Percentiles rank a stretch among this genome's conserved stretches.
Evolutionary conservation across 1,140 invertebrate species (phyloP).

Genomic region (Sarcophaga peregrina): DNA sequence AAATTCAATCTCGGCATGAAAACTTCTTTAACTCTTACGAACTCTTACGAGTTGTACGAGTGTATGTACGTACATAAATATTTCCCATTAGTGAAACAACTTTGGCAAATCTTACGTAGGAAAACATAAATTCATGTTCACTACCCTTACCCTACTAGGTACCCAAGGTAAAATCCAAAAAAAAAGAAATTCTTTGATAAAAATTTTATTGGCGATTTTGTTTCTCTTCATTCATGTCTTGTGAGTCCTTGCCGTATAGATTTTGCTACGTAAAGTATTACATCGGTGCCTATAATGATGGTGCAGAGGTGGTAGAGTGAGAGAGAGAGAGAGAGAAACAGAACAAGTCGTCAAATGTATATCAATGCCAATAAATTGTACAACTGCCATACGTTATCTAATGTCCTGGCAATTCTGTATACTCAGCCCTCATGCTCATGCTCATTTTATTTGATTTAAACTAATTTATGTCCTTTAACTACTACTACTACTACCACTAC

Average conservation of each 20-base stretch:
- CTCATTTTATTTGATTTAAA: slow-evolving; percentile 51
- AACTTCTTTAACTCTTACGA: neutral
- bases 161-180: neutral
- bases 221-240: neutral
- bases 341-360: slow-evolving; percentile 43
- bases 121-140: neutral
- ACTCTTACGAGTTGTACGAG: too few relatives aligned
- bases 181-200: neutral
- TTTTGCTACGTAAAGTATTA: neutral
- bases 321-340: neutral
- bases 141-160: neutral
- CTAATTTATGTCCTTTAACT: slow-evolving; percentile 47
- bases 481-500: neutral
- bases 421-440: slow-evolving; percentile 45
- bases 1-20: slow-evolving; percentile 13
- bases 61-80: too few relatives aligned
- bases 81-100: neutral
- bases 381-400: slow-evolving; percentile 45
- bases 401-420: slow-evolving; percentile 48
- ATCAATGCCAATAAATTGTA: slow-evolving; percentile 52
- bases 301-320: too few relatives aligned
- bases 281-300: too few relatives aligned
- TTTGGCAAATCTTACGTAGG: neutral
- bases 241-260: neutral
- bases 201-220: neutral